Evolutionary conservation across 1,140 invertebrate species (phyloP), one percentile per base, ranked within the genome.

Genomic region (Caenorhabditis brenneri): DNA sequence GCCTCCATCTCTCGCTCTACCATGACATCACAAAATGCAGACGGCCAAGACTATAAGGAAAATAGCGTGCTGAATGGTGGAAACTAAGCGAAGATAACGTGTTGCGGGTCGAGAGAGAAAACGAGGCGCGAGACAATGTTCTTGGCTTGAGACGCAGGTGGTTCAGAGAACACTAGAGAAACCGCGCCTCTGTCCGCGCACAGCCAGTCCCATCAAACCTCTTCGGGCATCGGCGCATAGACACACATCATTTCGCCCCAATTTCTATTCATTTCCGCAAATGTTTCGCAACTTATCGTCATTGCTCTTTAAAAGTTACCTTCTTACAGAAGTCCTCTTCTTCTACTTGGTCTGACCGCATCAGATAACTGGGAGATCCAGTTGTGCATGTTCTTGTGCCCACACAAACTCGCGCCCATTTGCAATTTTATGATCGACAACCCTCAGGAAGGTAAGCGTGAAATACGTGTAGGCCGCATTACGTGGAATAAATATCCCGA

Each of bases 391-490:
- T 83, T 83, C 65, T 83, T 83, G 82, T 51, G 82, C 82, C 74
- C 82, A 33, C n/a, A 49, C 27, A 83, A 53, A 79, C 39, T 74
- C 42, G 65, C 33, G 24, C 48, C 22, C 6, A 65, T 79, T 58
- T 79, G 42, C 31, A 48, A 79, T 83, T 90, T 86, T 90, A 89
- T 90, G 88, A 79, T 88, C 85, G 89, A 89, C 88, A 87, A 87
- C 88, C 89, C 89, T 82, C 88, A 85, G 31, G 86, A 83, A 87
- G 84, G 88, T 88, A 78, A 86, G 86, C 36, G 22, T 33, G 16
- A 6, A 49, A 55, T 46, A 86, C 29, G 39, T 85, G 27, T 53
- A 79, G 24, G 60, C 22, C n/a, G 33, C 9, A 36, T 42, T 58
- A 42, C 36, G 79, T 80, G 24, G 10, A 58, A 79, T 48, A 79